Evolutionary conservation across 2,888 invertebrate genomes (phyloP).

Genomic region (Zonitis immaculata): DNA sequence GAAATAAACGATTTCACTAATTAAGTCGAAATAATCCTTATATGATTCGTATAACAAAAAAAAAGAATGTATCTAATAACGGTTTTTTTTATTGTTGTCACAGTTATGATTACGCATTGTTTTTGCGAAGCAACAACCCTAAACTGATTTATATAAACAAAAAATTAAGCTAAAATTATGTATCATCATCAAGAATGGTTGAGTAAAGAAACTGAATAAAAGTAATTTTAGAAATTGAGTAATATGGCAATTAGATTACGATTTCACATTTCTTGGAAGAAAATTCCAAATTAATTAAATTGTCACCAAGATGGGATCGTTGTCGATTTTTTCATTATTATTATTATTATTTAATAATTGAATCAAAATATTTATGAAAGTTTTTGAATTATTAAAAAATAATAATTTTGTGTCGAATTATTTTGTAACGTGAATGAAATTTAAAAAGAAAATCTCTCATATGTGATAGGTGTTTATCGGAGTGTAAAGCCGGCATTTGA

Average conservation of each 20-base stretch:
- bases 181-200: not conserved
- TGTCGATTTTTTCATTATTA: too few relatives aligned
- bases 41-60: too few relatives aligned
- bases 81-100: not conserved
- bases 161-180: too few relatives aligned
- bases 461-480: conserved; percentile 33
- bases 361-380: too few relatives aligned
- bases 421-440: not conserved
- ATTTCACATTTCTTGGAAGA: not conserved
- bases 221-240: not conserved
- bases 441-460: not conserved
- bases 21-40: too few relatives aligned
- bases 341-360: too few relatives aligned
- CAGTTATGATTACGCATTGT: not conserved
- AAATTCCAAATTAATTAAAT: not conserved
- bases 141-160: not conserved
- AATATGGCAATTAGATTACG: not conserved
- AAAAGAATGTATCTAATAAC: not conserved
- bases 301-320: not conserved
- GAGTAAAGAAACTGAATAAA: not conserved
- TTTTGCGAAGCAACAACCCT: not conserved
- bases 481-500: conserved; percentile 34
- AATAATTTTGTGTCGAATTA: too few relatives aligned
- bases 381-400: too few relatives aligned
- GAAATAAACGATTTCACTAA: conserved; percentile 18